Evolutionary conservation across 2,797 vertebrate genomes (phyloP).

Genomic region (Manis crassicaudata): DNA sequence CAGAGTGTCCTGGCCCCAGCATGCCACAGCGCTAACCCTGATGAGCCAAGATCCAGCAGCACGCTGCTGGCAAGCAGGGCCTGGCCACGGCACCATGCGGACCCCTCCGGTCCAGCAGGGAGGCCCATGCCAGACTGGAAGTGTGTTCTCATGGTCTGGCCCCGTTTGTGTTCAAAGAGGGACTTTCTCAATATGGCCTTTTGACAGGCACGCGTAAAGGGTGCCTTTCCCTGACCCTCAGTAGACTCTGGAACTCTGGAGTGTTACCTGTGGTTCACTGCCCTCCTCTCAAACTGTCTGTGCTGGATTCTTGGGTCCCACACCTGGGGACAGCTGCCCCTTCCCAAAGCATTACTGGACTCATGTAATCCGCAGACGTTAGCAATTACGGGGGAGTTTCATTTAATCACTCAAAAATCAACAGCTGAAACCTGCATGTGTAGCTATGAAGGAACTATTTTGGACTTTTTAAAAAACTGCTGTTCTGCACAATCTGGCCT

Average conservation of each 20-base stretch:
- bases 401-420: background rate
- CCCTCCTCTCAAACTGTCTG: background rate
- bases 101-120: background rate
- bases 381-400: background rate
- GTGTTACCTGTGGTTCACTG: background rate
- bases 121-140: accelerated
- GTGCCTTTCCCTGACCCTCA: background rate
- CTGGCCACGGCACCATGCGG: background rate
- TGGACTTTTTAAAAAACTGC: background rate
- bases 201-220: background rate
- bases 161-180: background rate
- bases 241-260: background rate
- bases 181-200: background rate
- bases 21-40: background rate
- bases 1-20: background rate
- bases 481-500: background rate
- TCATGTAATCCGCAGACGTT: background rate
- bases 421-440: background rate
- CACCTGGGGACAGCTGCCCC: background rate
- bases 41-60: background rate
- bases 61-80: background rate
- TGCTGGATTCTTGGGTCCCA: background rate
- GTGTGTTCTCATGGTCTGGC: background rate
- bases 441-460: background rate
- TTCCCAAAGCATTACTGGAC: background rate